A percentile compares a stretch with the other conserved stretches of the same genome.
phyloP scores from a whole-genome alignment of 2,797 vertebrate species.

The Salarias fasciatus region DNA sequence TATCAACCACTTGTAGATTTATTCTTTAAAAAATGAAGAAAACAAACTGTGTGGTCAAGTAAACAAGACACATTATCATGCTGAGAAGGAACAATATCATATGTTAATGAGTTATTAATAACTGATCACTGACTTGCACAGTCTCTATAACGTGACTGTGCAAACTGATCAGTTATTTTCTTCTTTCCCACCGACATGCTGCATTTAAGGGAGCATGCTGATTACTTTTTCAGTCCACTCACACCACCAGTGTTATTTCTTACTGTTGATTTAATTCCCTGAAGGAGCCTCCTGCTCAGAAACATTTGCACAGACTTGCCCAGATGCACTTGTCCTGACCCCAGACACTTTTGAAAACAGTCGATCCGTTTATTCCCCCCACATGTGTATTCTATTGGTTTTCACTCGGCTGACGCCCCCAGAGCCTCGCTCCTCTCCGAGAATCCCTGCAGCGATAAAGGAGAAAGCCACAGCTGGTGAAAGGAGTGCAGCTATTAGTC shows the following conservation, averaged over 20 bases:
- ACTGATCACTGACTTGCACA: too few species aligned
- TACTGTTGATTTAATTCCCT: constrained; percentile 31
- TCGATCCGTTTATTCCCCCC: constrained; percentile 31
- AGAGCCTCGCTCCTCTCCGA: constrained; percentile 49
- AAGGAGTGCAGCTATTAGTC: constrained; percentile 70
- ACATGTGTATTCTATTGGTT: constrained; percentile 47
- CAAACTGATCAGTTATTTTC: constrained; percentile 16
- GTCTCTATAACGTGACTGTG: constrained; percentile 1
- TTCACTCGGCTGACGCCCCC: constrained; percentile 37
- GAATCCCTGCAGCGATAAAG: constrained; percentile 65
- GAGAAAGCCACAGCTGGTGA: constrained; percentile 58
- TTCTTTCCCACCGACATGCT: not conserved
- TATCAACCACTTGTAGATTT: too few species aligned
- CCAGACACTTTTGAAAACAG: constrained; percentile 33
- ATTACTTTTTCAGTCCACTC: constrained; percentile 13
- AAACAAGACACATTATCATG: not conserved
- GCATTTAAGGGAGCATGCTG: constrained; percentile 18
- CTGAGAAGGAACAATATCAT: constrained; percentile 1
- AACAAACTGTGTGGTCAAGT: constrained; percentile 1
- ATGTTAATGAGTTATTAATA: too few species aligned
- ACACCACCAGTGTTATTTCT: not conserved
- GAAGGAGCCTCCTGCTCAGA: constrained; percentile 27
- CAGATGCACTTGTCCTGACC: constrained; percentile 65
- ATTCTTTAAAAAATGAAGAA: not conserved
- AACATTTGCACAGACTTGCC: constrained; percentile 35